These are phyloP conservation scores for Cotesia glomerata DNA, from an alignment of 1,140 invertebrate species.

Conservation along the genomic window DNA sequence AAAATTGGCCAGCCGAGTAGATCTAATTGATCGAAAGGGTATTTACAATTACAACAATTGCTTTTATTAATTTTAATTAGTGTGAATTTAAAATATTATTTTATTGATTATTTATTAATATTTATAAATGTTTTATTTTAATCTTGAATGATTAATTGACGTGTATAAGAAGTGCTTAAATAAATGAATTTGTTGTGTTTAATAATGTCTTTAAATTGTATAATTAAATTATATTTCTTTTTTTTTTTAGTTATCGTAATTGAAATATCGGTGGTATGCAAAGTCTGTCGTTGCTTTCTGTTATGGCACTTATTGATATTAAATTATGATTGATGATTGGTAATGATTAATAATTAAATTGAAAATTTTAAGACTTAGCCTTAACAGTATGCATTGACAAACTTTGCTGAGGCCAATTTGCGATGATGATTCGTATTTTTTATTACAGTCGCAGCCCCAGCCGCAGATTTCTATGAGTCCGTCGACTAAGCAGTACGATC, in stretches of 20 bases:
- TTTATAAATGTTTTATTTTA: background rate
- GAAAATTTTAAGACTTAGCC: constrained; percentile 4
- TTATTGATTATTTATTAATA: background rate
- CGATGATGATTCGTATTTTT: constrained; percentile 57
- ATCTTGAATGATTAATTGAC: no score
- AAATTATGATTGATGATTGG: constrained; percentile 6
- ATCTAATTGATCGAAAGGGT: no score
- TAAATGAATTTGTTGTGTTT: no score
- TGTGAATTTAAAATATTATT: background rate
- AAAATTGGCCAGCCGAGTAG: background rate
- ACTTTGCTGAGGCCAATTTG: constrained; percentile 43
- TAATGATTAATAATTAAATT: background rate
- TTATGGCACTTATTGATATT: constrained; percentile 16
- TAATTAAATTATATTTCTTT: background rate
- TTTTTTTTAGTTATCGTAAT: background rate
- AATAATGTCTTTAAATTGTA: background rate
- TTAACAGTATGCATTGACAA: constrained; percentile 45
- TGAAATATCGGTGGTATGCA: constrained; percentile 25
- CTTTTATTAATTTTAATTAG: no score
- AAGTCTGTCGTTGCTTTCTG: constrained; percentile 45
- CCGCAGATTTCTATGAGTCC: constrained; percentile 55
- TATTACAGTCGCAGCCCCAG: constrained; percentile 53
- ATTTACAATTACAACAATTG: no score
- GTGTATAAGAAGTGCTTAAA: no score
- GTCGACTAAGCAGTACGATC: constrained; percentile 58